Evolutionary conservation across 1,140 invertebrate species (phyloP), one percentile per base, ranked within the genome.

Genomic region (Aphelenchoides fujianensis): DNA sequence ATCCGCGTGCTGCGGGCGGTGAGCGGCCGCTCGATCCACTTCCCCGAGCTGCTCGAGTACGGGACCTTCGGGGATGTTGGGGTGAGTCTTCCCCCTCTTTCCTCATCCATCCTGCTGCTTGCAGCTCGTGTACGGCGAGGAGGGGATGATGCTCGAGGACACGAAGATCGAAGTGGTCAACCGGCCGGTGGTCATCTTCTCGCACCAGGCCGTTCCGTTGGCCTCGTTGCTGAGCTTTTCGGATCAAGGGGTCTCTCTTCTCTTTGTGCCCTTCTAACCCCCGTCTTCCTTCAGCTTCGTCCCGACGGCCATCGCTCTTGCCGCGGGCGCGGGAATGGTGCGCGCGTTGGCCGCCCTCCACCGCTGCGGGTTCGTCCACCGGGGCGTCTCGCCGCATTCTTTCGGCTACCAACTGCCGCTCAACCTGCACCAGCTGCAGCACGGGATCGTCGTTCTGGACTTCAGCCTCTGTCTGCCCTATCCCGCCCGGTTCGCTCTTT

Each of bases 311-410:
- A 31, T 73, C 2, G 74, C 72, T 3, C 30, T 73, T 32, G 19
- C 28, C 41, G 72, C 55, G 35, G 72, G 72, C 0, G 19, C 52
- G 9, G 72, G 72, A 36, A 73, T 73, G 34, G 48, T 72, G 19
- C 69, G 67, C 23, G 74, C 73, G 23, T 28, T 73, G 12, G 72
- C 72, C 2, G 72, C 72, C 3, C 73, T 73, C n/a, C 72, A 73
- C 41, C 72, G 74, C 23, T 54, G 34, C n/a, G 72, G 73, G 19
- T 73, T 73, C 5, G 32, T 73, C 48, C 72, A 75, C 37, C 72
- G 72, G 31, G 7, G 27, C 12, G 72, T 73, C 12, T 71, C 72
- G 23, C 72, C 72, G 27, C 62, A 73, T 52, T 48, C 36, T 12
- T 73, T 73, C 31, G 41, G 36, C n/a, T 67, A 63, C 28, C 72